phyloP scores from a whole-genome alignment of 2,113 vertebrate genomes.

The Pseudorectes ferrugineus region DNA sequence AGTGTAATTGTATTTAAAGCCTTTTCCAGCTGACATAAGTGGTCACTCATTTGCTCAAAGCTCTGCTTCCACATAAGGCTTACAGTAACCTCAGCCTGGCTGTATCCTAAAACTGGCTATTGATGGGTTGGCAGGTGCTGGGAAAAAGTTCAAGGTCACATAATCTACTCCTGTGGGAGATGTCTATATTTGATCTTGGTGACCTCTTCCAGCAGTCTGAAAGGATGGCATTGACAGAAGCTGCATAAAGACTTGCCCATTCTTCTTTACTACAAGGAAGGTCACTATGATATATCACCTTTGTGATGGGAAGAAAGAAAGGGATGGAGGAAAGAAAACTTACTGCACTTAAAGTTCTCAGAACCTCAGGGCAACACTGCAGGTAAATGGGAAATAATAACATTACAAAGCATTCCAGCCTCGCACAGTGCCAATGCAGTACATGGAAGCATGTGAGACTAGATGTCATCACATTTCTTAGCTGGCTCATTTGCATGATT shows the following conservation, averaged over 20 bases:
- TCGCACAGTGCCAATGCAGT: background rate
- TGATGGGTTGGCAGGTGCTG: conserved; percentile 30
- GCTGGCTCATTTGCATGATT: background rate
- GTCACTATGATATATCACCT: conserved; percentile 14
- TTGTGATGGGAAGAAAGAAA: conserved; percentile 8
- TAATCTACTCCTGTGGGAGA: conserved; percentile 5
- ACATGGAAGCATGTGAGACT: background rate
- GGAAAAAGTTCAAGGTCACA: conserved; percentile 22
- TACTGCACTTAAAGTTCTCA: background rate
- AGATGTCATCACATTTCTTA: background rate
- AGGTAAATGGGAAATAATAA: background rate
- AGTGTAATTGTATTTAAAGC: background rate
- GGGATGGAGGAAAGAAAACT: background rate
- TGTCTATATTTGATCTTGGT: conserved; percentile 47
- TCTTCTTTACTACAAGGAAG: conserved; percentile 31
- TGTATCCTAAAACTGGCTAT: conserved; percentile 28
- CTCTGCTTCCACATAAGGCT: background rate
- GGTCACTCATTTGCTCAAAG: conserved; percentile 12
- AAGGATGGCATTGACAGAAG: conserved; percentile 48
- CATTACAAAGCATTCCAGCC: background rate
- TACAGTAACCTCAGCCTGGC: background rate
- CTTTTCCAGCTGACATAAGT: background rate
- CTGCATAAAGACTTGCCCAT: conserved; percentile 29
- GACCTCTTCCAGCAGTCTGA: conserved; percentile 38
- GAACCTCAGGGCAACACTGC: background rate